Conservation (phyloP, 2,797 vertebrate species). For the Anas bernieri region DNA sequence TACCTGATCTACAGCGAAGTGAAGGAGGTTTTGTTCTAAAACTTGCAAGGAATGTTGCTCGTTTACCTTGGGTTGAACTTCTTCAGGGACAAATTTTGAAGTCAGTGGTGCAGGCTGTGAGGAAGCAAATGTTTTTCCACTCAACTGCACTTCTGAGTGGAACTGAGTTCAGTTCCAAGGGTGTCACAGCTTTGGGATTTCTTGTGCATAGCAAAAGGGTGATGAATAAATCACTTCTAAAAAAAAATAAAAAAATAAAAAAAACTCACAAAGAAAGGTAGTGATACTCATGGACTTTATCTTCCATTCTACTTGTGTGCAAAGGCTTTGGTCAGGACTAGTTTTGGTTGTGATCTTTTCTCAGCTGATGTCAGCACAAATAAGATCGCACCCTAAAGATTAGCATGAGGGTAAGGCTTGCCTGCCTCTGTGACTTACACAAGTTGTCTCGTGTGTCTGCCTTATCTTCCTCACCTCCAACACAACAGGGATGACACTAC, state of each 20-base stretch:
- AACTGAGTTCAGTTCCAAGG: background rate
- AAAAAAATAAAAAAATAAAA: background rate
- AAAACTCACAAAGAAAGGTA: background rate
- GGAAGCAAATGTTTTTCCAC: background rate
- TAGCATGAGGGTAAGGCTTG: background rate
- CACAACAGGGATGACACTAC: background rate
- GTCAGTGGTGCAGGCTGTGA: background rate
- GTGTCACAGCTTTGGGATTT: background rate
- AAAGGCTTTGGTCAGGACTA: background rate
- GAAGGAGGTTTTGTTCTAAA: constrained; percentile 2
- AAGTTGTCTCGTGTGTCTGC: background rate
- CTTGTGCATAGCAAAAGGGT: background rate
- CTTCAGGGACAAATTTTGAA: background rate
- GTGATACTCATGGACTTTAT: background rate
- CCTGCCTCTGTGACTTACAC: background rate
- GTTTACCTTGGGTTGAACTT: constrained; percentile 32
- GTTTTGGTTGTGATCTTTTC: background rate
- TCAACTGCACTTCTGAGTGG: background rate
- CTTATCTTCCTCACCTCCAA: background rate
- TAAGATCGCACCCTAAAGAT: background rate
- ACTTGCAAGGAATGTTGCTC: constrained; percentile 26
- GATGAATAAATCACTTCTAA: background rate
- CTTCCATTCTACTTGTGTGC: background rate
- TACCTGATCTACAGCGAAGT: background rate
- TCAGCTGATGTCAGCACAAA: background rate